Conservation (phyloP, 2,888 invertebrate species). For the Stomorhina lunata region DNA sequence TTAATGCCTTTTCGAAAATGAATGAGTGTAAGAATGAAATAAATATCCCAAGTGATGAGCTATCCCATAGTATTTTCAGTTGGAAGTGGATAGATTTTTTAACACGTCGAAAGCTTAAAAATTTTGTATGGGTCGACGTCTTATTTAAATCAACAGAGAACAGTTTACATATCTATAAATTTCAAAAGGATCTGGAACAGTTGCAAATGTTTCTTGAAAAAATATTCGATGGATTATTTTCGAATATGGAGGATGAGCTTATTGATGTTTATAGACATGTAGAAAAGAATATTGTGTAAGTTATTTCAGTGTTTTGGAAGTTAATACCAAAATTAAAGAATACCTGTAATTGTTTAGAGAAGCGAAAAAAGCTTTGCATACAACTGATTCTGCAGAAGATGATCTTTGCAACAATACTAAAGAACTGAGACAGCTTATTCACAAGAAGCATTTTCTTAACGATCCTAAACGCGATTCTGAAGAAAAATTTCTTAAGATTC, state of each 20-base stretch:
- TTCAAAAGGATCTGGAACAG: constrained; percentile 44
- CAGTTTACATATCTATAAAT: constrained; percentile 44
- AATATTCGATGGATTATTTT: constrained; percentile 38
- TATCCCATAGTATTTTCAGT: constrained; percentile 32
- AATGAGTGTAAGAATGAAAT: background rate
- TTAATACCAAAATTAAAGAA: background rate
- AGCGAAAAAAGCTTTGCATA: constrained; percentile 27
- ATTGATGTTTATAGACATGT: constrained; percentile 13
- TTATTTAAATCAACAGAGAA: constrained; percentile 15
- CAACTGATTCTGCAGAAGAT: constrained; percentile 9
- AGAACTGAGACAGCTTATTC: background rate
- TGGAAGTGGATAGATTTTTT: constrained; percentile 53
- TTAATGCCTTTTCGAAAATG: background rate
- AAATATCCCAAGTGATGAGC: background rate
- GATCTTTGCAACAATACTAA: background rate
- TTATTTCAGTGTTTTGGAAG: background rate
- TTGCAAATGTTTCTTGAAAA: background rate
- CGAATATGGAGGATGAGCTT: background rate
- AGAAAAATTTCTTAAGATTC: constrained; percentile 1
- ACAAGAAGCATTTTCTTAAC: background rate
- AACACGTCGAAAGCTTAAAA: constrained; percentile 34
- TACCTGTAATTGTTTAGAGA: constrained; percentile 5
- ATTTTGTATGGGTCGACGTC: constrained; percentile 53
- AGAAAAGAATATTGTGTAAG: constrained; percentile 41
- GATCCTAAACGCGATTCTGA: constrained; percentile 9